Conservation (phyloP, 2,888 invertebrate genomes). For the Teleiodes luculella region DNA sequence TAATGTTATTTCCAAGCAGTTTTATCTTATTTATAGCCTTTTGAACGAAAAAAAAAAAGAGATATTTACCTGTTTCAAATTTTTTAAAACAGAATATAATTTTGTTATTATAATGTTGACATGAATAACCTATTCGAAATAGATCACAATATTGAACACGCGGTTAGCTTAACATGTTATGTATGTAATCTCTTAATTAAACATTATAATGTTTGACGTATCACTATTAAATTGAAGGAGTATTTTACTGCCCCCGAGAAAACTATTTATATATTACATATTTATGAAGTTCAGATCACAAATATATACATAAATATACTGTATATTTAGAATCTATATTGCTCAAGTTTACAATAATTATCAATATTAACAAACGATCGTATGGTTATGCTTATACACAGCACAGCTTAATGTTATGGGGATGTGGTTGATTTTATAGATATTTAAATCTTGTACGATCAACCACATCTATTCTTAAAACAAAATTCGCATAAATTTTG, state of each 20-base stretch:
- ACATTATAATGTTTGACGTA: conserved; percentile 30
- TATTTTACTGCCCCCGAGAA: conserved; percentile 41
- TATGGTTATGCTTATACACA: neutral
- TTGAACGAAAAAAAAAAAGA: too few relatives aligned
- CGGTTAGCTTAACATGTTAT: conserved; percentile 41
- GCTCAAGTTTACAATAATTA: conserved; percentile 42
- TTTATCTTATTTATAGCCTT: too few relatives aligned
- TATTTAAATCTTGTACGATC: neutral
- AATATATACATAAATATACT: conserved; percentile 30
- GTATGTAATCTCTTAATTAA: too few relatives aligned
- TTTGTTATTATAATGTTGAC: too few relatives aligned
- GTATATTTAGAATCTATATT: conserved; percentile 42
- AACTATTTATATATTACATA: conserved; percentile 33
- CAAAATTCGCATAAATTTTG: neutral
- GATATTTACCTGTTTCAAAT: too few relatives aligned
- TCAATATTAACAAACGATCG: neutral
- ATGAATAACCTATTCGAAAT: too few relatives aligned
- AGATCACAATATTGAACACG: conserved; percentile 30
- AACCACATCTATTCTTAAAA: neutral
- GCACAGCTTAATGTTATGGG: neutral
- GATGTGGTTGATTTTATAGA: neutral
- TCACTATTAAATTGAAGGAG: conserved; percentile 35
- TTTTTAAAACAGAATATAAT: too few relatives aligned
- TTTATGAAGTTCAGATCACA: conserved; percentile 48
- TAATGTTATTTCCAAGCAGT: too few relatives aligned